Evolutionary conservation across 1,140 invertebrate genomes (phyloP).

Genomic region (Sarcophaga peregrina): DNA sequence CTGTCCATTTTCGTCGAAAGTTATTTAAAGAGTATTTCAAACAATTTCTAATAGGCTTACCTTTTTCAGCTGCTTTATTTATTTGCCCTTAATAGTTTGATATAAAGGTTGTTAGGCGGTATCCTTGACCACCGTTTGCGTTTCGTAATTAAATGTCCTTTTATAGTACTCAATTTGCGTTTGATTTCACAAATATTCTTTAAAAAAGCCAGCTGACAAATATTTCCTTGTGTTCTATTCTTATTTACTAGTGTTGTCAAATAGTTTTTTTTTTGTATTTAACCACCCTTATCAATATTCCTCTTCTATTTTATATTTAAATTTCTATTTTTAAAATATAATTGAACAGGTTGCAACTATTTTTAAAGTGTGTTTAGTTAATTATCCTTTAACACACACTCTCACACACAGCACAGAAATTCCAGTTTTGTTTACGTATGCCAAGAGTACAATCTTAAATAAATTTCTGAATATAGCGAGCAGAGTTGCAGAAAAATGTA

Average conservation of each 20-base stretch:
- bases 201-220: slow-evolving; percentile 1
- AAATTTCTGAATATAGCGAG: too few relatives aligned
- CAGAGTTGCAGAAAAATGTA: too few relatives aligned
- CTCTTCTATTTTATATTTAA: neutral
- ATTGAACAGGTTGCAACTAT: slow-evolving; percentile 13
- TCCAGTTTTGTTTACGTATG: too few relatives aligned
- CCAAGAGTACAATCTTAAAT: too few relatives aligned
- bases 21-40: neutral
- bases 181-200: neutral
- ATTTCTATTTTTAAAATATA: neutral
- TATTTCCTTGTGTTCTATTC: neutral
- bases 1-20: neutral
- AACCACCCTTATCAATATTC: neutral
- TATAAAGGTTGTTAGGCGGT: neutral
- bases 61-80: slow-evolving; percentile 15
- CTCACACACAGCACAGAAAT: neutral
- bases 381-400: neutral
- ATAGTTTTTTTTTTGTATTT: neutral
- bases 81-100: neutral
- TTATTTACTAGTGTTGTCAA: neutral
- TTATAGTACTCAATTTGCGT: neutral
- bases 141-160: neutral
- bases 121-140: slow-evolving; percentile 14
- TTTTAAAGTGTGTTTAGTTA: neutral
- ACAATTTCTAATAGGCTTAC: neutral